Conservation (phyloP, 1,140 invertebrate species). For the Rhopalosiphum maidis region DNA sequence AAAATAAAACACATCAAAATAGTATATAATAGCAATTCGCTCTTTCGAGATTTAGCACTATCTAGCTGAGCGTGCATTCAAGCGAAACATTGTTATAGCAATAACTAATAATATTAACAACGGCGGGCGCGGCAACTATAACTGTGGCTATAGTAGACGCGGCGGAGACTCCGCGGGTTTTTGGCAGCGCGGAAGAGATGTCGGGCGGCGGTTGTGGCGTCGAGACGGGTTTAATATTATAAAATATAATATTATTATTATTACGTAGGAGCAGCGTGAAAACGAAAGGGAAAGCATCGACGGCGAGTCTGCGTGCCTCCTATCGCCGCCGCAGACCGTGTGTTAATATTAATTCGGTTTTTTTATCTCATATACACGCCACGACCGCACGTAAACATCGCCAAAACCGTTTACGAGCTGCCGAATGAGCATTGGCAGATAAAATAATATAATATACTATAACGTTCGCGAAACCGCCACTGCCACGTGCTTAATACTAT, state of each 20-base stretch:
- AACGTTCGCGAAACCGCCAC: constrained; percentile 5
- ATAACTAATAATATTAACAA: background rate
- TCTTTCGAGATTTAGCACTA: background rate
- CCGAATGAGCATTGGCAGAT: constrained; percentile 41
- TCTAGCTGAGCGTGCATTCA: background rate
- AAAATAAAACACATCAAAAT: background rate
- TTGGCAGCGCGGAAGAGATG: background rate
- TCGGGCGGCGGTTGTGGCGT: too few relatives aligned
- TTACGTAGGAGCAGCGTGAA: background rate
- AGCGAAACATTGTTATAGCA: background rate
- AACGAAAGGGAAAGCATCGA: constrained; percentile 31
- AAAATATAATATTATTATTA: background rate
- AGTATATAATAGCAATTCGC: background rate
- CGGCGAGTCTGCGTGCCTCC: background rate
- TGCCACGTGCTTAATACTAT: background rate
- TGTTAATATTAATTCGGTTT: background rate
- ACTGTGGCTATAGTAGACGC: background rate
- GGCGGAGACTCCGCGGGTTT: background rate
- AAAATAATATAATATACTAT: background rate
- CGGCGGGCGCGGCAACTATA: background rate
- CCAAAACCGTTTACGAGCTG: constrained; percentile 48
- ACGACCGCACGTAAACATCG: background rate
- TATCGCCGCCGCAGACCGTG: background rate
- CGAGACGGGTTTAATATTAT: background rate
- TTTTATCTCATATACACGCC: background rate